phyloP scores from a whole-genome alignment of 1,140 invertebrate species.

The Calliphora vicina region DNA sequence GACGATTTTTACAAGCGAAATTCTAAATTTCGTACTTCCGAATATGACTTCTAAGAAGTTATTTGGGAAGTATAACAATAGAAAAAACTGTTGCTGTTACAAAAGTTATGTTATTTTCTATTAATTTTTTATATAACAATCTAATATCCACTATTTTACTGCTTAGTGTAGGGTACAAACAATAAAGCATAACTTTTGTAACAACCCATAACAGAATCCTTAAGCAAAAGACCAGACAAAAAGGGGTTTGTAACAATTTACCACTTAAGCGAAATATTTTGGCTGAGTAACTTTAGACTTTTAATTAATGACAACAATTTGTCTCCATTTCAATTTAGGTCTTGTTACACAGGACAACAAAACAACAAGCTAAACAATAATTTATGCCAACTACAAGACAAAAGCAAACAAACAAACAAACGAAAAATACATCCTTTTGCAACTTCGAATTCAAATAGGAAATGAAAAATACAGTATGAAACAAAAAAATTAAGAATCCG shows the following conservation, averaged over 20 bases:
- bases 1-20: too few relatives aligned
- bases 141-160: too few relatives aligned
- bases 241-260: constrained; percentile 23
- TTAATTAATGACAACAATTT: constrained; percentile 43
- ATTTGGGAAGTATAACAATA: too few relatives aligned
- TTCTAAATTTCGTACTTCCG: too few relatives aligned
- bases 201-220: not conserved
- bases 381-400: not conserved
- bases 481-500: constrained; percentile 32
- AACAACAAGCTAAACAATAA: constrained; percentile 23
- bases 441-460: not conserved
- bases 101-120: too few relatives aligned
- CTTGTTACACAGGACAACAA: constrained; percentile 23
- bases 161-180: not conserved
- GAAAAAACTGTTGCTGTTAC: too few relatives aligned
- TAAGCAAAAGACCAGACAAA: too few relatives aligned
- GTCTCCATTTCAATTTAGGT: constrained; percentile 40
- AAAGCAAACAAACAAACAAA: constrained; percentile 7
- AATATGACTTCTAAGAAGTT: too few relatives aligned
- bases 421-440: not conserved
- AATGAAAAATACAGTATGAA: not conserved
- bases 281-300: constrained; percentile 37
- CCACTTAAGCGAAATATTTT: not conserved
- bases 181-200: not conserved
- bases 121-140: too few relatives aligned